Evolutionary conservation across 2,797 vertebrate species (phyloP).

Genomic region (Psittacula echo): DNA sequence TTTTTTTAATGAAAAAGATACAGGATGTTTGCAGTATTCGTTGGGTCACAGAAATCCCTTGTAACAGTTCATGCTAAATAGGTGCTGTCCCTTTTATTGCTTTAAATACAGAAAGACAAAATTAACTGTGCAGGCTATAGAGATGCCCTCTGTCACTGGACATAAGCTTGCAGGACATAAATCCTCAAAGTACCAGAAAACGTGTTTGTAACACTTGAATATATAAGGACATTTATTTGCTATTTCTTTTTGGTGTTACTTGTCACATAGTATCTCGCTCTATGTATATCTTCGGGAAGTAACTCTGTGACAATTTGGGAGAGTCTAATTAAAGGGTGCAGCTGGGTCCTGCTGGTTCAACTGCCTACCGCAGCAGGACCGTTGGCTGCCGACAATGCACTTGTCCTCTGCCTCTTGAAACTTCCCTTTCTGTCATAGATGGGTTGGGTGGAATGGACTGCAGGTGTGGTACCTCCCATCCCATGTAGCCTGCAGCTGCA

Average conservation of each 20-base stretch:
- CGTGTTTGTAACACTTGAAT: not conserved
- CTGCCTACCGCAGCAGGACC: not conserved
- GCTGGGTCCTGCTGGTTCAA: not conserved
- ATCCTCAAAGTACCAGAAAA: not conserved
- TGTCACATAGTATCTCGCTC: not conserved
- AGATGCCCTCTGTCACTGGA: not conserved
- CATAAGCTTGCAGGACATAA: not conserved
- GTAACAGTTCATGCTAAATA: not conserved
- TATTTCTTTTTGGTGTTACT: not conserved
- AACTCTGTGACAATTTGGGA: not conserved
- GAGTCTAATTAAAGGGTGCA: not conserved
- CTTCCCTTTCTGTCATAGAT: not conserved
- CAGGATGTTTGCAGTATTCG: not conserved
- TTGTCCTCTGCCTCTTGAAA: not conserved
- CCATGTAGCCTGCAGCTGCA: not conserved
- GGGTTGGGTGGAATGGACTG: not conserved
- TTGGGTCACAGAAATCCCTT: not conserved
- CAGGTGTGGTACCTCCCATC: not conserved
- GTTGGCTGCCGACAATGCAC: rapidly evolving
- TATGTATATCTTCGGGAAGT: not conserved
- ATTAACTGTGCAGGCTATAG: not conserved
- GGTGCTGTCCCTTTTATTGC: not conserved
- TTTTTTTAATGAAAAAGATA: not conserved
- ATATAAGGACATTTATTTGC: not conserved
- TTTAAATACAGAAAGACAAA: not conserved